A percentile compares a stretch with the other conserved stretches of the same genome.
phyloP scores from a whole-genome alignment of 2,113 vertebrate genomes.

The Colaptes auratus region DNA sequence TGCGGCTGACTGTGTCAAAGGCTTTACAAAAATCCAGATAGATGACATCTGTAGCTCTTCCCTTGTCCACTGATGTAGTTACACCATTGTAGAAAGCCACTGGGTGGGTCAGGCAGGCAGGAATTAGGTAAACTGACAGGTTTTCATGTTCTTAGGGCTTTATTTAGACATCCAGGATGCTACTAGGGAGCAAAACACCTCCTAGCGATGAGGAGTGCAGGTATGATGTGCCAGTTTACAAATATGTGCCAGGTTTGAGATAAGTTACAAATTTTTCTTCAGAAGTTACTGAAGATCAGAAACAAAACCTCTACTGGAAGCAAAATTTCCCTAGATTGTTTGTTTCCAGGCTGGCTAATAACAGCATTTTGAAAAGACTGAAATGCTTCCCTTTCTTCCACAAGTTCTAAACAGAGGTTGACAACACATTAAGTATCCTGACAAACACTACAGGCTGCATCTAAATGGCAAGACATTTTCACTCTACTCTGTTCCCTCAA shows the following conservation, averaged over 20 bases:
- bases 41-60: too few relatives aligned
- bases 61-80: too few relatives aligned
- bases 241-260: background rate
- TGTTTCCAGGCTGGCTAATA: background rate
- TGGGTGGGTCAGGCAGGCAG: background rate
- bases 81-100: too few relatives aligned
- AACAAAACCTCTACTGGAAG: background rate
- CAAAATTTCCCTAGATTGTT: background rate
- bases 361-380: background rate
- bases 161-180: background rate
- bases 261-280: background rate
- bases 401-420: background rate
- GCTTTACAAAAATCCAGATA: too few relatives aligned
- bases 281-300: background rate
- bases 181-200: background rate
- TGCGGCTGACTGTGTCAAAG: too few relatives aligned
- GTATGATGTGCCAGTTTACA: background rate
- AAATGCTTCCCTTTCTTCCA: background rate
- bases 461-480: background rate
- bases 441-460: background rate
- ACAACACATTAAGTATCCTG: background rate
- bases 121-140: background rate
- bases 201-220: background rate
- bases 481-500: background rate
- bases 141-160: background rate